A percentile compares a stretch with the other conserved stretches of the same genome.
Evolutionary conservation across 2,888 invertebrate genomes (phyloP).

Genomic region (Bruchidius siliquastri): DNA sequence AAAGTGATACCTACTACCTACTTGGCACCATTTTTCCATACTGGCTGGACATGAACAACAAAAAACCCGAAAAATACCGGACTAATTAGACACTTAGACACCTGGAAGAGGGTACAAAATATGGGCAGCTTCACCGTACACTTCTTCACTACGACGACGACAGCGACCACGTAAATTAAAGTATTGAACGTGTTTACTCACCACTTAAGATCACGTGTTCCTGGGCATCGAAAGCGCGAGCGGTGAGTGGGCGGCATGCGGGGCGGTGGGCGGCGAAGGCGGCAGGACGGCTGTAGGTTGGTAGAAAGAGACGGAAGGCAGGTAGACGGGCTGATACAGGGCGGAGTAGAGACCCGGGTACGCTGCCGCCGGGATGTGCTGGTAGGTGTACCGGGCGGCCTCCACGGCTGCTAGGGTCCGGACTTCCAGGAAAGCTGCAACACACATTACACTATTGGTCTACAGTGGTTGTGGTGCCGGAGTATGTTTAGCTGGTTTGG

Average conservation of each 20-base stretch:
- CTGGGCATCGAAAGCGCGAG: slow-evolving; percentile 5
- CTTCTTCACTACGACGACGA: too few species aligned
- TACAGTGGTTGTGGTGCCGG: too few species aligned
- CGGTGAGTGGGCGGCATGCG: slow-evolving; percentile 13
- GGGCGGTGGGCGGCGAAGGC: slow-evolving; percentile 8
- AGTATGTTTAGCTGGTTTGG: too few species aligned
- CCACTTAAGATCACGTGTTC: not conserved
- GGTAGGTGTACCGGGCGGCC: slow-evolving; percentile 33
- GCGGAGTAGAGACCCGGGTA: slow-evolving; percentile 31
- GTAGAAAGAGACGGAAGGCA: slow-evolving; percentile 34
- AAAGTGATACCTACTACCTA: too few species aligned
- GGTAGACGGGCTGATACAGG: slow-evolving; percentile 38
- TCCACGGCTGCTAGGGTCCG: slow-evolving; percentile 37
- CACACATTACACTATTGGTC: too few species aligned
- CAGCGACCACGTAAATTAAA: too few species aligned
- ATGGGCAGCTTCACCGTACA: too few species aligned
- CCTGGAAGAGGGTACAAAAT: too few species aligned
- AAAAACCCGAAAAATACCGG: too few species aligned
- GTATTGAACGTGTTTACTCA: not conserved
- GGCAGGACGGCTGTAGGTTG: slow-evolving; percentile 11
- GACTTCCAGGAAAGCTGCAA: slow-evolving; percentile 39
- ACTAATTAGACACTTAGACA: too few species aligned
- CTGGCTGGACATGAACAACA: too few species aligned
- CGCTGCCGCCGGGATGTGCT: slow-evolving; percentile 33
- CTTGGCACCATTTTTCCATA: too few species aligned